These are phyloP conservation scores for Syritta pipiens DNA, from an alignment of 2,888 invertebrate genomes.

Conservation along the genomic window DNA sequence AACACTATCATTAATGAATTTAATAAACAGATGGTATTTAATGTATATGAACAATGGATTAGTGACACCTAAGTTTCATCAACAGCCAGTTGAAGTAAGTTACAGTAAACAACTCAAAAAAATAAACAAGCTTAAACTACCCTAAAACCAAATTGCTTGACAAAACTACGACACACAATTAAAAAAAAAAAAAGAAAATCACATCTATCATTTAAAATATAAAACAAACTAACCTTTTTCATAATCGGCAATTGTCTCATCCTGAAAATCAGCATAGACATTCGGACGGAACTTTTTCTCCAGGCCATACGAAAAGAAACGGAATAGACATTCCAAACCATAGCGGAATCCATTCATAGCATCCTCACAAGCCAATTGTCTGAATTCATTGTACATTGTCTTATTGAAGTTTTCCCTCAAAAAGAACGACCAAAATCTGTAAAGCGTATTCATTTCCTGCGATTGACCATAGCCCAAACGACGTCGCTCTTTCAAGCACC, in stretches of 20 bases:
- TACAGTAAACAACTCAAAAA: too few species aligned
- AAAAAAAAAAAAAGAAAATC: not conserved
- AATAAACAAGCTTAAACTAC: too few species aligned
- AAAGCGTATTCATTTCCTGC: slow-evolving; percentile 99
- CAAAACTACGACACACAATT: not conserved
- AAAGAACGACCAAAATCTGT: slow-evolving; percentile 99
- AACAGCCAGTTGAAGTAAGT: too few species aligned
- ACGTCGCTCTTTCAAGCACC: slow-evolving; percentile 94
- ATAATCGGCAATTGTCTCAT: slow-evolving; percentile 93
- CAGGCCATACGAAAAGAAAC: slow-evolving; percentile 98
- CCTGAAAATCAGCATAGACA: slow-evolving; percentile 96
- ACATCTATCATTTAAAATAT: not conserved
- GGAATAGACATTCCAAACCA: slow-evolving; percentile 92
- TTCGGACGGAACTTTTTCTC: slow-evolving; percentile 98
- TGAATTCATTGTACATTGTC: slow-evolving; percentile 98
- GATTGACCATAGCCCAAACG: slow-evolving; percentile 95
- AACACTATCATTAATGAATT: too few species aligned
- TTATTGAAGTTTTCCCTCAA: slow-evolving; percentile 98
- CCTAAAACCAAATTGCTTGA: not conserved
- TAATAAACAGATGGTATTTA: too few species aligned
- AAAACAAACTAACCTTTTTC: slow-evolving; percentile 85
- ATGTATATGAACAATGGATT: too few species aligned
- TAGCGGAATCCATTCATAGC: slow-evolving; percentile 93
- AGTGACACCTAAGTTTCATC: too few species aligned
- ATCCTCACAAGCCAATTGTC: slow-evolving; percentile 94